phyloP scores from a whole-genome alignment of 2,113 vertebrate species.

The Passer montanus region DNA sequence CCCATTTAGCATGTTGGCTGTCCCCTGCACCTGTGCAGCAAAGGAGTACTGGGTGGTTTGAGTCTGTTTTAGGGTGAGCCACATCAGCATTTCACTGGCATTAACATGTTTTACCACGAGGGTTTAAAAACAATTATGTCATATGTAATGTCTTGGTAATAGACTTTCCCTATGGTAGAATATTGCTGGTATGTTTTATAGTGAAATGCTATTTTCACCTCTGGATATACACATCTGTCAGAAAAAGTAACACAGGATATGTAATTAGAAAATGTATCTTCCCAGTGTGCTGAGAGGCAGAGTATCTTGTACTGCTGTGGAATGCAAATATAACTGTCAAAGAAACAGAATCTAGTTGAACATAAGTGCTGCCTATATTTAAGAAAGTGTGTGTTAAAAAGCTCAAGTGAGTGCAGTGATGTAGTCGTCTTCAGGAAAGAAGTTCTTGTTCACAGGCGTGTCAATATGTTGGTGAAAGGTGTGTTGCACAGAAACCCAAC shows the following conservation, averaged over 20 bases:
- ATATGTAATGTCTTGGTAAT: neutral
- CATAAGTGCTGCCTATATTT: neutral
- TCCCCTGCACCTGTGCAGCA: neutral
- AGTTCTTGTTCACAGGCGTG: neutral
- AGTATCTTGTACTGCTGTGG: neutral
- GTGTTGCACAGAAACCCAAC: neutral
- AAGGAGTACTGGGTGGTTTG: neutral
- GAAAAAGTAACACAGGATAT: neutral
- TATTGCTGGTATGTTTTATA: neutral
- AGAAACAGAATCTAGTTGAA: neutral
- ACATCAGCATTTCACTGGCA: neutral
- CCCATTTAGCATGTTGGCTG: neutral
- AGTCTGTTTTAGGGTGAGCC: neutral
- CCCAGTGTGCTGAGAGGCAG: neutral
- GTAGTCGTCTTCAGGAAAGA: neutral
- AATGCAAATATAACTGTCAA: neutral
- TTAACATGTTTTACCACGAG: neutral
- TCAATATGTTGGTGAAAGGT: neutral
- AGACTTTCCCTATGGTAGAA: neutral
- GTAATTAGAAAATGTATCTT: neutral
- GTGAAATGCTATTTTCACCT: neutral
- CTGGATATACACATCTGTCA: neutral
- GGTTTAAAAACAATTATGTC: neutral
- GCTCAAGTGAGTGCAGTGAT: neutral
- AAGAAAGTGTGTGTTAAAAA: neutral